These are phyloP conservation scores for Melanocharis versteri DNA, from an alignment of 2,113 vertebrate genomes.

Conservation along the genomic window DNA sequence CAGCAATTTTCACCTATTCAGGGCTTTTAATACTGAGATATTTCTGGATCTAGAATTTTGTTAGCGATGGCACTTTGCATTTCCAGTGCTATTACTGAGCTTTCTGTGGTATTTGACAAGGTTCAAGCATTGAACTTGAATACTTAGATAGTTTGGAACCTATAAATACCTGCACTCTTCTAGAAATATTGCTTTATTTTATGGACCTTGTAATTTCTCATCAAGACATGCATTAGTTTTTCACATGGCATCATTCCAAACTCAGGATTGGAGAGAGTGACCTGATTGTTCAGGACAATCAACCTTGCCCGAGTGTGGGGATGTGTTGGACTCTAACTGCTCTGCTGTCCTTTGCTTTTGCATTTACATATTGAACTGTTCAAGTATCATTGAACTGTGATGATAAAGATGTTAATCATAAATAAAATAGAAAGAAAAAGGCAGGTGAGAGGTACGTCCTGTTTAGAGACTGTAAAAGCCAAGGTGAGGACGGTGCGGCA, in stretches of 20 bases:
- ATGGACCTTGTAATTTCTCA: background rate
- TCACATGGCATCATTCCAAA: background rate
- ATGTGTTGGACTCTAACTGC: background rate
- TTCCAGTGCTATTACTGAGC: background rate
- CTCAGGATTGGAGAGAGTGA: background rate
- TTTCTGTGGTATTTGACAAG: slow-evolving; percentile 2
- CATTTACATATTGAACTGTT: background rate
- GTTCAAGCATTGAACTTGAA: background rate
- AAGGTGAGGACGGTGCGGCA: background rate
- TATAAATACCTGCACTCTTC: background rate
- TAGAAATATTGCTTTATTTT: background rate
- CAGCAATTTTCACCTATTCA: slow-evolving; percentile 6
- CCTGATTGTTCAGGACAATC: background rate
- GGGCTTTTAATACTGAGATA: slow-evolving; percentile 25
- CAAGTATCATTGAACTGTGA: background rate
- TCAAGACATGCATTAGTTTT: background rate
- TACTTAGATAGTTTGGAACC: background rate
- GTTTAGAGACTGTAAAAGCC: background rate
- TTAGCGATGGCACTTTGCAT: background rate
- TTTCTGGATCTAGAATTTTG: slow-evolving; percentile 40
- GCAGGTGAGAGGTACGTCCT: background rate
- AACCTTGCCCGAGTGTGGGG: background rate
- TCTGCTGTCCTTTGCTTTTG: background rate
- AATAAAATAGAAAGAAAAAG: background rate
- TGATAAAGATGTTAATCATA: background rate